Evolutionary conservation across 2,113 vertebrate species (phyloP), one percentile per base, ranked within the genome.

Genomic region (Oncorhynchus nerka): DNA sequence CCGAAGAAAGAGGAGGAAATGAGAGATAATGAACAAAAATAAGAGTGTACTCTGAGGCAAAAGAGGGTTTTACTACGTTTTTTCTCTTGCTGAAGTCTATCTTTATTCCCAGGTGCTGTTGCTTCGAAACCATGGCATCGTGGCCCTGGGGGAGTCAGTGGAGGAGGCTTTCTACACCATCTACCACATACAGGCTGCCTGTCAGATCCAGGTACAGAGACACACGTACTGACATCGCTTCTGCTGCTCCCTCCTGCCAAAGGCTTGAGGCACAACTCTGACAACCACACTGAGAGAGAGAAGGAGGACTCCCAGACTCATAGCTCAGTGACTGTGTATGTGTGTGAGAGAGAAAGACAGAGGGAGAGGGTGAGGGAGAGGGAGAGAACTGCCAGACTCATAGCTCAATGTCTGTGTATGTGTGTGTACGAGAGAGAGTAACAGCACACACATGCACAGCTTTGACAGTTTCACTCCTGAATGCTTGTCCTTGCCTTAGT

Each of bases 81-180:
- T 51, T 71, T 59, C 0, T 30, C 51, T 19, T 26, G 30, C 49
- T 71, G 68, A 26, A 49, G 68, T 67, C 45, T 20, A 22, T 8
- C 12, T n/a, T 30, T 71, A 8, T 32, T 74, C 30, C 19, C 86
- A 99, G 98, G 95, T 99, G 77, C 92, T 99, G 87, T 95, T 99
- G 85, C 93, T 99, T 90, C 94, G 97, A 84, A 99, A 99, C 87
- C 97, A 99, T 0, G 98, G 98, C 3, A 94, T 99, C 57, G 88
- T 99, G 80, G 96, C 96, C 0, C 91, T 99, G 39, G 97, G 97
- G 0, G 97, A 99, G 85, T 96, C 96, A 0, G 94, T 98, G 2
- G 98, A 99, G 84, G 98, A 99, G 85, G 97, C 98, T 0, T 99
- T 98, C 86, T 98, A 98, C 85, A 95, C 96, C 83, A 90, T 96